phyloP scores from a whole-genome alignment of 2,888 invertebrate genomes.

The Sphaerophoria taeniata region DNA sequence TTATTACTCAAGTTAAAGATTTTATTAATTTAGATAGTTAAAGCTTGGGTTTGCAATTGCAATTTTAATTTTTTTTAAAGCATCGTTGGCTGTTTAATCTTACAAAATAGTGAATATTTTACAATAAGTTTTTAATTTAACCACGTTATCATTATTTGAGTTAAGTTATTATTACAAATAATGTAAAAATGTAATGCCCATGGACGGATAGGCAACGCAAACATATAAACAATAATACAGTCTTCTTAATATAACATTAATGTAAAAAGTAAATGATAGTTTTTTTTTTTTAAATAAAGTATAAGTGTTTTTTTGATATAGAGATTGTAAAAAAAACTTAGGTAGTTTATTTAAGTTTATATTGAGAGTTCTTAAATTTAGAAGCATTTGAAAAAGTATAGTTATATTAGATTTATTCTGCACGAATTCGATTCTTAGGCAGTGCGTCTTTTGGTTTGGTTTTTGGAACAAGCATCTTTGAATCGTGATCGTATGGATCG shows the following conservation, averaged over 20 bases:
- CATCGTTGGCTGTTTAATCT: slow-evolving; percentile 52
- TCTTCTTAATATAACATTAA: slow-evolving; percentile 57
- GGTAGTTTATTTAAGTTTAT: neutral
- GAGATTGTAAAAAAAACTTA: slow-evolving; percentile 25
- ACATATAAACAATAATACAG: slow-evolving; percentile 55
- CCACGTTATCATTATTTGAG: slow-evolving; percentile 8
- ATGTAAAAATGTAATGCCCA: slow-evolving; percentile 42
- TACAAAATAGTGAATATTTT: slow-evolving; percentile 23
- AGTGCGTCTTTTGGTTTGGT: slow-evolving; percentile 40
- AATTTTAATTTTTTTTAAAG: slow-evolving; percentile 55
- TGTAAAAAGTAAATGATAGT: neutral
- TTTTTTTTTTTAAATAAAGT: slow-evolving; percentile 11
- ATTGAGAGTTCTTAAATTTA: neutral
- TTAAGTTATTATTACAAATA: slow-evolving; percentile 18
- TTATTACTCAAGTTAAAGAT: slow-evolving; percentile 17
- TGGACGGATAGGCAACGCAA: slow-evolving; percentile 63
- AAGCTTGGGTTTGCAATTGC: slow-evolving; percentile 64
- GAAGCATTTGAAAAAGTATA: neutral
- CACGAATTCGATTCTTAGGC: slow-evolving; percentile 45
- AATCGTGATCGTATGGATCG: slow-evolving; percentile 64
- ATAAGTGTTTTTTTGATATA: neutral
- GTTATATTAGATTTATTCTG: slow-evolving; percentile 25
- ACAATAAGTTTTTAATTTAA: slow-evolving; percentile 3
- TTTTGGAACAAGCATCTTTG: slow-evolving; percentile 54
- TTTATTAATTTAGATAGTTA: slow-evolving; percentile 49